Conservation (phyloP, 2,797 vertebrate genomes). For the Valencia hispanica region DNA sequence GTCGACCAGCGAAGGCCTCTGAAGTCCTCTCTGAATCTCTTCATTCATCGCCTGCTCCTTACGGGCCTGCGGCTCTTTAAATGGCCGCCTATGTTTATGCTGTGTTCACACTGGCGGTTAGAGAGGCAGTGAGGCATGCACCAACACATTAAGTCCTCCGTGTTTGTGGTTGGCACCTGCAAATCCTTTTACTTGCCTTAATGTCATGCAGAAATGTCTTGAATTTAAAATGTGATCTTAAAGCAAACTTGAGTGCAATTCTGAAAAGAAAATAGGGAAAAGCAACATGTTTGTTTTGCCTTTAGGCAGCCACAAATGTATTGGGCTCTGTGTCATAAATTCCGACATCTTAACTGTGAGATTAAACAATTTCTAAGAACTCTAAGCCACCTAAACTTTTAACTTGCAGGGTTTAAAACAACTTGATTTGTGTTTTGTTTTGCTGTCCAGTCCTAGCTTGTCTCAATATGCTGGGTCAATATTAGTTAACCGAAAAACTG, state of each 20-base stretch:
- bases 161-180: slow-evolving; percentile 61
- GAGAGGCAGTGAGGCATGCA: slow-evolving; percentile 45
- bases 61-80: slow-evolving; percentile 62
- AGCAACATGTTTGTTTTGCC: neutral
- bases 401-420: neutral
- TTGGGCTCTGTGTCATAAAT: neutral
- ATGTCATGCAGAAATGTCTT: slow-evolving; percentile 27
- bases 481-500: neutral
- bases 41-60: slow-evolving; percentile 69
- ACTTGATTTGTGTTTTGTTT: neutral
- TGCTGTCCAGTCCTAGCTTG: neutral
- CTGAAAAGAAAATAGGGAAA: neutral
- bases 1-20: slow-evolving; percentile 59
- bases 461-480: neutral
- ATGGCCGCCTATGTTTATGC: slow-evolving; percentile 70
- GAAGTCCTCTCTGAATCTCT: slow-evolving; percentile 66
- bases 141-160: slow-evolving; percentile 63
- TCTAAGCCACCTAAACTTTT: neutral
- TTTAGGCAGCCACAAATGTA: neutral
- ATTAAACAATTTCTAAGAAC: neutral
- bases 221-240: slow-evolving; percentile 17
- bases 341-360: neutral
- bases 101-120: slow-evolving; percentile 47
- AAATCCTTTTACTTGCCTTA: slow-evolving; percentile 35
- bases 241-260: slow-evolving; percentile 8